Conservation (phyloP, 2,113 vertebrate species). For the Cavia porcellus region DNA sequence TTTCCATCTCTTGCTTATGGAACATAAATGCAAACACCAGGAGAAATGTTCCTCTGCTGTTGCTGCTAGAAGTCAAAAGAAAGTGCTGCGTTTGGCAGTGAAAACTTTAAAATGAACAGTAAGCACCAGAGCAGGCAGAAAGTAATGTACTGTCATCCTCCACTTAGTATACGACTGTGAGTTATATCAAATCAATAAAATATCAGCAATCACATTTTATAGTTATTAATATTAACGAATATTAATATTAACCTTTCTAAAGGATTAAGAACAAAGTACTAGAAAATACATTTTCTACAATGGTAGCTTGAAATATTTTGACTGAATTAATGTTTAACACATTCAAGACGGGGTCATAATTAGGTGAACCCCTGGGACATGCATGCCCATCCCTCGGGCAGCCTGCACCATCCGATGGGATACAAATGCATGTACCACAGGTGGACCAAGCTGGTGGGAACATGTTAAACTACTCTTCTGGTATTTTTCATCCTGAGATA, state of each 20-base stretch:
- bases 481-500: not conserved
- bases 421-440: no score
- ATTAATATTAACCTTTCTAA: not conserved
- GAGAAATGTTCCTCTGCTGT: not conserved
- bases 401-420: not conserved
- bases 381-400: not conserved
- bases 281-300: conserved; percentile 26
- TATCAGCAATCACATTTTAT: not conserved
- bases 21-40: not conserved
- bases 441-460: not conserved
- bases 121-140: not conserved
- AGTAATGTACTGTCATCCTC: not conserved
- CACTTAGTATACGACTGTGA: not conserved
- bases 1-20: conserved; percentile 15
- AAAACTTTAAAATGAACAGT: not conserved
- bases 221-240: not conserved
- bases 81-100: not conserved
- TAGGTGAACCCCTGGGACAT: not conserved
- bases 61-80: not conserved
- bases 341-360: not conserved
- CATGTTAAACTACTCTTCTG: not conserved
- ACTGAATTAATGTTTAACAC: conserved; percentile 45
- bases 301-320: conserved; percentile 30
- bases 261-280: not conserved
- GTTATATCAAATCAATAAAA: not conserved